Evolutionary conservation across 2,113 vertebrate genomes (phyloP), one percentile per base, ranked within the genome.

Genomic region (Echinops telfairi): DNA sequence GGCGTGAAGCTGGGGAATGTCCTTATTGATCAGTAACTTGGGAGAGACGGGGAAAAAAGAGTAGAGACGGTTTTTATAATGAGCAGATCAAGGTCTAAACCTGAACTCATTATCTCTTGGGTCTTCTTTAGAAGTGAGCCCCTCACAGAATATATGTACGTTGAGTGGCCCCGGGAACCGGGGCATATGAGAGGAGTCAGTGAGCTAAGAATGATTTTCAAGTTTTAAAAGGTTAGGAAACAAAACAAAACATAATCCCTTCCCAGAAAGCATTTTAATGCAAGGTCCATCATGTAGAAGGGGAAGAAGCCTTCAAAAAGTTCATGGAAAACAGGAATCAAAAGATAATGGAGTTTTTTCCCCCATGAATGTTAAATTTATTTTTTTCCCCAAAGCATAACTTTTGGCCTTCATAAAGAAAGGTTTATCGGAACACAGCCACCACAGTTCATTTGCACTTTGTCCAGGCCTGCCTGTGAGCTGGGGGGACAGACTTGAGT

Each of bases 311-410:
- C 60, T 62, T 62, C 4, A 20, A 40, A 81, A 81, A 81, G 17
- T 71, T 71, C 1, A 27, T 78, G n/a, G 60, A 86, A 71, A 92
- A 84, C 88, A 80, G 77, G 90, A 85, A 90, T 83, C 38, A 77
- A 92, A 96, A 88, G 73, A 91, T 94, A 40, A 62, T 22, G 58
- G 57, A 62, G 2, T 62, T 62, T 20, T 20, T 62, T 62, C 22
- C 22, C 60, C 60, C 22, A 23, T 62, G 60, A 20, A 62, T 23
- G 16, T 19, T 62, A 20, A 2, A 19, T 95, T 79, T 85, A 19
- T 95, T 79, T 85, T 93, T 93, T 86, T 84, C 64, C 73, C 82
- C 89, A 89, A 90, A 95, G 95, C 95, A 95, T 86, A 96, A 78
- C 90, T 95, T 95, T 89, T 53, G 85, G 40, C 60, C 58, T 62